phyloP scores from a whole-genome alignment of 1,140 invertebrate species.

The Drosophila miranda region DNA sequence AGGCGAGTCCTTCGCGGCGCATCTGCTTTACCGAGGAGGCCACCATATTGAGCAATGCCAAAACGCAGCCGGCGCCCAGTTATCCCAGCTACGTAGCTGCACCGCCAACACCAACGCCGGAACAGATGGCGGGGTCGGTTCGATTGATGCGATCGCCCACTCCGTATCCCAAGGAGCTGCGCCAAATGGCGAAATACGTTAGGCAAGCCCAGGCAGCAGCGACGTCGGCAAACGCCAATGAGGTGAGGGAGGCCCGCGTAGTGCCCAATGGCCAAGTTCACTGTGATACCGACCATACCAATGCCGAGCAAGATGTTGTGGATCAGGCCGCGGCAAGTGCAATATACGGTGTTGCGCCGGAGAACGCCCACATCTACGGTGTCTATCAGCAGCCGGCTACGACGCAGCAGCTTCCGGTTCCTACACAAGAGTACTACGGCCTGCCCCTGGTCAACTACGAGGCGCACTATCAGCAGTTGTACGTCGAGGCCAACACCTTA shows the following conservation, averaged over 20 bases:
- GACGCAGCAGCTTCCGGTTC: constrained; percentile 32
- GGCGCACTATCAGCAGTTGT: constrained; percentile 65
- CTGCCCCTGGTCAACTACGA: constrained; percentile 70
- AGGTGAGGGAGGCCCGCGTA: constrained; percentile 70
- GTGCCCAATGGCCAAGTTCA: constrained; percentile 71
- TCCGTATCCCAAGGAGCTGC: constrained; percentile 95
- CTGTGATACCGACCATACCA: constrained; percentile 60
- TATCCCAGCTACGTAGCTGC: constrained; percentile 53
- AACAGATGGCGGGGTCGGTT: constrained; percentile 70
- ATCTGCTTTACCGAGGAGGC: constrained; percentile 89
- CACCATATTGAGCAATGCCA: constrained; percentile 69
- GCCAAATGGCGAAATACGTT: constrained; percentile 90
- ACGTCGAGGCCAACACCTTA: constrained; percentile 66
- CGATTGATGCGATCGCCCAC: constrained; percentile 92
- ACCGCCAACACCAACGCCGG: constrained; percentile 64
- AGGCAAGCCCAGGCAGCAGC: constrained; percentile 56
- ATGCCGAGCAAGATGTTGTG: constrained; percentile 65
- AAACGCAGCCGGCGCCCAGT: constrained; percentile 81
- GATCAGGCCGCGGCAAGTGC: constrained; percentile 66
- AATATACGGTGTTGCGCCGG: constrained; percentile 57
- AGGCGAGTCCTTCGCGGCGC: constrained; percentile 75
- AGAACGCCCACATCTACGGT: constrained; percentile 60
- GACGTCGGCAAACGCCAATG: constrained; percentile 36
- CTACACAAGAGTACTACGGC: constrained; percentile 62
- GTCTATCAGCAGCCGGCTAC: constrained; percentile 48